These are phyloP conservation scores for Nasonovia ribisnigri DNA, from an alignment of 2,888 invertebrate genomes.

Conservation along the genomic window DNA sequence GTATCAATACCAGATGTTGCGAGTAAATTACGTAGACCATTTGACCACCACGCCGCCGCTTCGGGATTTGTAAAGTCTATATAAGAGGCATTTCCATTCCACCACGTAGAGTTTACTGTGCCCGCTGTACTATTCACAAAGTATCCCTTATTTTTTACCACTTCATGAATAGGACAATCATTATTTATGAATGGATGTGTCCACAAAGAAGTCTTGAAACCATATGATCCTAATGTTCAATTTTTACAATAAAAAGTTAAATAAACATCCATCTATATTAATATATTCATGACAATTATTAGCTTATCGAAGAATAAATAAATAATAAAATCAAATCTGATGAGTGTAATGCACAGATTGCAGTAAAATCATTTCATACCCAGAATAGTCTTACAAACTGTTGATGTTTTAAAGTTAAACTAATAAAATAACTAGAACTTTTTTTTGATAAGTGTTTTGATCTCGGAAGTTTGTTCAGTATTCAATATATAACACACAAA, in stretches of 20 bases:
- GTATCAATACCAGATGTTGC: conserved; percentile 78
- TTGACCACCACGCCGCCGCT: conserved; percentile 73
- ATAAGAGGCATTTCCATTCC: conserved; percentile 73
- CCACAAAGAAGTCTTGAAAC: conserved; percentile 85
- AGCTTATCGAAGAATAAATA: neutral
- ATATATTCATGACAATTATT: neutral
- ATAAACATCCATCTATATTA: neutral
- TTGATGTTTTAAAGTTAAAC: neutral
- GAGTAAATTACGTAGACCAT: conserved; percentile 73
- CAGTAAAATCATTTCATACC: neutral
- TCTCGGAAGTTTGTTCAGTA: neutral
- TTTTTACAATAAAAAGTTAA: neutral
- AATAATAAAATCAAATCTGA: neutral
- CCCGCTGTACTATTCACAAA: conserved; percentile 71
- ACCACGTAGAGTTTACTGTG: conserved; percentile 70
- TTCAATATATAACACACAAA: no score
- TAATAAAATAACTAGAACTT: neutral
- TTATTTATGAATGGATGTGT: conserved; percentile 88
- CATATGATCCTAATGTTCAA: conserved; percentile 67
- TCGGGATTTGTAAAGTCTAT: conserved; percentile 82
- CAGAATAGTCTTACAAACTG: neutral
- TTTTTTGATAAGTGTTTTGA: neutral
- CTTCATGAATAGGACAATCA: conserved; percentile 77
- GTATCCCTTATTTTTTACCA: conserved; percentile 74
- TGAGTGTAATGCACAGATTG: fast-evolving